Evolutionary conservation across 2,888 invertebrate genomes (phyloP), one percentile per base, ranked within the genome.

Genomic region (Platerodrilus igneus): DNA sequence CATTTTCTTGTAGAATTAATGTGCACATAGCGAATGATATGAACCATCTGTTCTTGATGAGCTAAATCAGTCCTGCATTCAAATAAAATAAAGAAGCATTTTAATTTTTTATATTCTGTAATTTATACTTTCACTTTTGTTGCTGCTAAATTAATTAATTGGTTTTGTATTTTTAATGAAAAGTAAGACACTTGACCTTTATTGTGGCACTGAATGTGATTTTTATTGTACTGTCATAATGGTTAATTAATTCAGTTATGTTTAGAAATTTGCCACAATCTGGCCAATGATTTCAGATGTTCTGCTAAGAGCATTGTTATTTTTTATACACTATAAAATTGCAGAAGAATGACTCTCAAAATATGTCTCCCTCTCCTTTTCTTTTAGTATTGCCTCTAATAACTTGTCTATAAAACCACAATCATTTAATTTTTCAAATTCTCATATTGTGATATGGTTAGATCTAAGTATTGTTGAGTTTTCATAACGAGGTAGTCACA

Each of bases 1-100:
- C 31, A 31, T 16, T 26, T 39, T 19, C 16, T 39, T 10, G 23
- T 31, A 23, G 7, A 6, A 15, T 31, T 18, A 17, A 38, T 32
- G 11, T 31, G 7, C 5, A 31, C 31, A 20, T 31, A 31, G 3
- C 31, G 19, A 3, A 31, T 31, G 6, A 31, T 31, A 10, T 31
- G 29, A 29, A 15, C 11, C 17, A 6, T 29, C 18, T 30, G 29
- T 29, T 17, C 9, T 15, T 17, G 16, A 17, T 29, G 16, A 4
- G 29, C 14, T 3, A 29, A 4, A n/a, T 29, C 29, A 16, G 29
- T 15, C 7, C 16, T 29, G 29, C 17, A 29, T n/a, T 29, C 16
- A 17, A 29, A 29, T 8, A 26, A 11, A 4, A 6, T 27, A 27
- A 8, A 13, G 11, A 25, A 25, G 13, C 13, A 11, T 25, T 4